A percentile compares a stretch with the other conserved stretches of the same genome.
These are phyloP conservation scores for Gambusia affinis DNA, from an alignment of 2,113 vertebrate genomes.

Conservation along the genomic window DNA sequence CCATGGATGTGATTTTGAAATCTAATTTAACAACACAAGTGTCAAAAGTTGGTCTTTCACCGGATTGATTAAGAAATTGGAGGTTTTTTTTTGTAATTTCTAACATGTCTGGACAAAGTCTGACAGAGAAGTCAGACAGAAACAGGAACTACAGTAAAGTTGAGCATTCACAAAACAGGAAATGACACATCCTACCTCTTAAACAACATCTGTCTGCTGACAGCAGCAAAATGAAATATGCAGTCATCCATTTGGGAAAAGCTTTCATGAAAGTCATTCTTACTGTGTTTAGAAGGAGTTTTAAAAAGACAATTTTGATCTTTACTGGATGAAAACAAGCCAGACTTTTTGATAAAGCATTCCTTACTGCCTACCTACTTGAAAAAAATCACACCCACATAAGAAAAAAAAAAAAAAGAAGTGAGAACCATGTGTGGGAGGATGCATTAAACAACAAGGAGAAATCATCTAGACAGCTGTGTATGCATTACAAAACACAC, in stretches of 20 bases:
- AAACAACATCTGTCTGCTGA: conserved; percentile 33
- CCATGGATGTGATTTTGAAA: not conserved
- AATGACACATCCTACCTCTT: conserved; percentile 56
- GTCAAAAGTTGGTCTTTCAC: conserved; percentile 3
- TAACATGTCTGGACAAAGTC: conserved; percentile 59
- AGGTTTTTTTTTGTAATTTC: conserved; percentile 13
- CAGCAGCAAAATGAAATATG: conserved; percentile 13
- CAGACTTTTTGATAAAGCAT: conserved; percentile 25
- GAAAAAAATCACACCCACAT: conserved; percentile 21
- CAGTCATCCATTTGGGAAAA: not conserved
- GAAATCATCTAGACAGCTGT: conserved; percentile 10
- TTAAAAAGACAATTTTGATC: conserved; percentile 7
- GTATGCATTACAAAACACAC: conserved; percentile 38
- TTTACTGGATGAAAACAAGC: conserved; percentile 26
- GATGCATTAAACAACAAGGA: conserved; percentile 36
- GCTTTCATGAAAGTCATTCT: not conserved
- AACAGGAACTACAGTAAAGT: conserved; percentile 63
- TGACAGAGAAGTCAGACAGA: conserved; percentile 27
- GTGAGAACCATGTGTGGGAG: conserved; percentile 42
- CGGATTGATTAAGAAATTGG: conserved; percentile 21
- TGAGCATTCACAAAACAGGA: conserved; percentile 40
- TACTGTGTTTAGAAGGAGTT: too few relatives aligned
- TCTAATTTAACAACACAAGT: not conserved
- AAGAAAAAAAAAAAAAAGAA: conserved; percentile 19
- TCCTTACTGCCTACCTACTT: conserved; percentile 38